phyloP scores from a whole-genome alignment of 1,140 invertebrate genomes.

The Bradynema listronoti region DNA sequence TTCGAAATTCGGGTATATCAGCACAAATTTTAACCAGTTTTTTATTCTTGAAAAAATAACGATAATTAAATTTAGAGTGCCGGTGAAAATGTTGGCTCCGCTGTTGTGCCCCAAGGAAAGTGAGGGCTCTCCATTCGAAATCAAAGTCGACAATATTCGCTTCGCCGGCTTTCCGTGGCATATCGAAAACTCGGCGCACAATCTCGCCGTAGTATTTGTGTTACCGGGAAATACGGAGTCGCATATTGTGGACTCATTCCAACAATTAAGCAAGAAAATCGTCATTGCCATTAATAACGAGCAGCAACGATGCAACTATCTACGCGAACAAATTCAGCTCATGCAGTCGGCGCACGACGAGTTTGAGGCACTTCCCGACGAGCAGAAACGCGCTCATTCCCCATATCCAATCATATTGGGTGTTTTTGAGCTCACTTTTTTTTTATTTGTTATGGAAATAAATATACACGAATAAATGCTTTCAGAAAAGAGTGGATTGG shows the following conservation, averaged over 20 bases:
- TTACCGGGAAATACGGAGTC: constrained; percentile 23
- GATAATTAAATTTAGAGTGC: constrained; percentile 18
- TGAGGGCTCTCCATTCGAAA: constrained; percentile 37
- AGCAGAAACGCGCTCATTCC: constrained; percentile 15
- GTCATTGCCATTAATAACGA: constrained; percentile 81
- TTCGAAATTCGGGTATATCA: too few relatives aligned
- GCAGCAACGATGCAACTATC: constrained; percentile 78
- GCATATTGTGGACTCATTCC: constrained; percentile 66
- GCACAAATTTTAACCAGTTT: too few relatives aligned
- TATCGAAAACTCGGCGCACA: constrained; percentile 29
- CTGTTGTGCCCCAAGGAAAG: constrained; percentile 22
- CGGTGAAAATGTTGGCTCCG: constrained; percentile 42
- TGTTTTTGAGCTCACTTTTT: too few relatives aligned
- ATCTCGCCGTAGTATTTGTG: constrained; percentile 37
- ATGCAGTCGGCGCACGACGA: constrained; percentile 73
- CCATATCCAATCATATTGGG: constrained; percentile 25
- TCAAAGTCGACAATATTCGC: constrained; percentile 38
- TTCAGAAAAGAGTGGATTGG: constrained; percentile 33
- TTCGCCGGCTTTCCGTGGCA: constrained; percentile 42
- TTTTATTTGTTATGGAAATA: not conserved
- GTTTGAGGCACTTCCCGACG: constrained; percentile 59
- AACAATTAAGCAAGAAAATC: constrained; percentile 81
- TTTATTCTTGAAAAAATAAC: too few relatives aligned
- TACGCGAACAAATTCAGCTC: constrained; percentile 78
- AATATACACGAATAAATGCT: not conserved